Conservation (phyloP, 2,888 invertebrate genomes). For the Drosophila hamatofila region DNA sequence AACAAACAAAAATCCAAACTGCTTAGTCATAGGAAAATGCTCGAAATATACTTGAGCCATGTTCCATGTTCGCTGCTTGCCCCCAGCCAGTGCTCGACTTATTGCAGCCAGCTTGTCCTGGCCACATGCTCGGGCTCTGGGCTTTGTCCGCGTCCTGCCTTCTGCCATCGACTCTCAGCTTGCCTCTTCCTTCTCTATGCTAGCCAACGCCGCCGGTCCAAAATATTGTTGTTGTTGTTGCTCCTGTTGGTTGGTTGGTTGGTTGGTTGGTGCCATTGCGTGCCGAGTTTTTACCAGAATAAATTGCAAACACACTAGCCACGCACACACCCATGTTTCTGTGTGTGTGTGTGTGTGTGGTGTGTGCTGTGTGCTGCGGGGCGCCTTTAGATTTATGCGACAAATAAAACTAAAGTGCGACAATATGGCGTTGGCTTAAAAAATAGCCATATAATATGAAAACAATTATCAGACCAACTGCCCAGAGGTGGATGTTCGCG, state of each 20-base stretch:
- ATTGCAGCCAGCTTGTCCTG: slow-evolving; percentile 55
- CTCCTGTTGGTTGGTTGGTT: neutral
- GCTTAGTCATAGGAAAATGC: slow-evolving; percentile 80
- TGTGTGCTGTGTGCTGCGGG: slow-evolving; percentile 36
- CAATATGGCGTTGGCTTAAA: slow-evolving; percentile 78
- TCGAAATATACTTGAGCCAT: slow-evolving; percentile 62
- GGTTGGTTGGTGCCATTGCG: slow-evolving; percentile 54
- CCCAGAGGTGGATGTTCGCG: slow-evolving; percentile 24
- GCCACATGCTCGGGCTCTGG: slow-evolving; percentile 15
- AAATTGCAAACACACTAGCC: slow-evolving; percentile 73
- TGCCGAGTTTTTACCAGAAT: slow-evolving; percentile 70
- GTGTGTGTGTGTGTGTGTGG: slow-evolving; percentile 9
- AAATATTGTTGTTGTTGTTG: slow-evolving; percentile 50
- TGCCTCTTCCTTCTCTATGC: neutral
- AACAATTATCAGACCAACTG: slow-evolving; percentile 68
- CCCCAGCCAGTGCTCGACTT: slow-evolving; percentile 50
- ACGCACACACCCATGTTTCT: slow-evolving; percentile 33
- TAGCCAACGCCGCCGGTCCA: slow-evolving; percentile 50
- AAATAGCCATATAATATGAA: slow-evolving; percentile 68
- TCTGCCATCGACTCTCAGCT: neutral
- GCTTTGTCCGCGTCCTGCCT: slow-evolving; percentile 7
- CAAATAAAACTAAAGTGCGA: slow-evolving; percentile 82
- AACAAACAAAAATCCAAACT: slow-evolving; percentile 41
- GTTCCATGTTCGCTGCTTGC: slow-evolving; percentile 43
- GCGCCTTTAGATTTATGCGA: slow-evolving; percentile 71